Base-by-base conservation (phyloP, 2,888 invertebrate species). In the Napeogenes sylphis region DNA sequence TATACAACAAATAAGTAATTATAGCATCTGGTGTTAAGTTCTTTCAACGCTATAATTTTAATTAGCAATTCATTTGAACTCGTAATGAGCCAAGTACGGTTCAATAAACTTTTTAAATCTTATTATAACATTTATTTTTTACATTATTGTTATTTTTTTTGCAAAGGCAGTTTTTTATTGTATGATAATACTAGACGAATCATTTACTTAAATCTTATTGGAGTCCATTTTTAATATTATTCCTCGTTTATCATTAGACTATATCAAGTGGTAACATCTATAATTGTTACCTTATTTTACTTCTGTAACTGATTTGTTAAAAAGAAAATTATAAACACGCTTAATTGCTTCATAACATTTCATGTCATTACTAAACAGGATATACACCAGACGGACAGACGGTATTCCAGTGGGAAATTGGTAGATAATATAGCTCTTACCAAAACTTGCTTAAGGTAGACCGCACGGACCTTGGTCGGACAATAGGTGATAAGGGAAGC, bases 401-500 rank as follows among this genome's bases (percentile, higher is more conserved):
- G 12, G 51, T 51, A 51, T 51, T 51, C 51, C 51, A 51, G 30
- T 51, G 51, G 30, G 51, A 51, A 51, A 51, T 51, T 21, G 51
- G 51, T 51, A 42, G 42, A 59, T 45, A 56, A 55, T n/a, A 47
- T 14, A 51, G 32, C 42, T 60, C 46, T 12, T 61, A 47, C 45
- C 56, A 53, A 45, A 58, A 45, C 55, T 45, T 55, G 56, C 55
- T 59, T 59, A 56, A 60, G 58, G 63, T 63, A 73, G 78, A 81
- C 79, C 78, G 73, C 81, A 78, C 78, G 77, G 78, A 73, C 83
- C 80, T 81, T 81, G 80, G 68, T 66, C 67, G 58, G 74, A 84
- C 85, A 86, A 85, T 86, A 73, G 83, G 78, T 76, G 77, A 82
- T 85, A 82, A 83, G 84, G 82, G 84, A 86, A 83, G 78, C 78